phyloP scores from a whole-genome alignment of 1,140 invertebrate genomes.

The Micrasema longulum region DNA sequence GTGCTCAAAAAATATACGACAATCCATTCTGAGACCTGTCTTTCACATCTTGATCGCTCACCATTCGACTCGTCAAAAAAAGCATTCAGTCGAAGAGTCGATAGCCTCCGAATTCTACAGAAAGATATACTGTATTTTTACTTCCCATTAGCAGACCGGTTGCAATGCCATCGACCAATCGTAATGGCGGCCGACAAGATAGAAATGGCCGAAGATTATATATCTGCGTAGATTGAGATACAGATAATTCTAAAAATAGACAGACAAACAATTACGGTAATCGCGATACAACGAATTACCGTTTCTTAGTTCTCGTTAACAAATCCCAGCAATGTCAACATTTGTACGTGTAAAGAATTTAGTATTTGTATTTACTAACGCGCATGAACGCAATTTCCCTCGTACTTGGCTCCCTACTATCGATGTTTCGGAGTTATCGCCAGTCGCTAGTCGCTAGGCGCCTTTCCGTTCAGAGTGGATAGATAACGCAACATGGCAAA shows the following conservation, averaged over 20 bases:
- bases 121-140: neutral
- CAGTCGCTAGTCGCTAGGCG: conserved; percentile 7
- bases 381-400: too few species aligned
- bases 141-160: neutral
- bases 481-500: conserved; percentile 20
- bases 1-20: too few species aligned
- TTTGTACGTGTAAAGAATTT: too few species aligned
- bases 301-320: too few species aligned
- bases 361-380: too few species aligned
- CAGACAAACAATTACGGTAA: too few species aligned
- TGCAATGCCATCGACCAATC: neutral
- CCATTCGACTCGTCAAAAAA: neutral
- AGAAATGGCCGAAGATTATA: neutral
- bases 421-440: conserved; percentile 7
- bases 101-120: conserved; percentile 2
- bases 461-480: conserved; percentile 17
- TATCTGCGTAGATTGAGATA: too few species aligned
- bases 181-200: neutral
- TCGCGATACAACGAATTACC: too few species aligned
- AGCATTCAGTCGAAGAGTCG: neutral
- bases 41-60: too few species aligned
- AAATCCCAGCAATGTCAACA: too few species aligned
- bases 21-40: neutral
- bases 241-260: too few species aligned
- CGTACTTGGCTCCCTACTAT: neutral